Evolutionary conservation across 2,113 vertebrate species (phyloP).

Genomic region (Recurvirostra avosetta): DNA sequence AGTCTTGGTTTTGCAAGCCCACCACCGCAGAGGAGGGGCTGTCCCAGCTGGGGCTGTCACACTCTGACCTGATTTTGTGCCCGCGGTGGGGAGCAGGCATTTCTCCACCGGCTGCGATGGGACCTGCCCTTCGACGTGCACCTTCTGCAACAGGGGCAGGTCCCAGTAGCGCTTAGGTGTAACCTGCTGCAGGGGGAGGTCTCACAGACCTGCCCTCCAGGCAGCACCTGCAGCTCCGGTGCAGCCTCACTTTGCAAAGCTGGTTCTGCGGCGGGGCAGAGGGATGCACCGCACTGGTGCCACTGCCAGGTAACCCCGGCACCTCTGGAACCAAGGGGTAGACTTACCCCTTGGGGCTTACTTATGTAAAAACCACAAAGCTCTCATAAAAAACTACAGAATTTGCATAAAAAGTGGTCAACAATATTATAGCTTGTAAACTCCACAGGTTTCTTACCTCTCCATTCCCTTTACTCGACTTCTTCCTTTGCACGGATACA

Average conservation of each 20-base stretch:
- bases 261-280: fast-evolving
- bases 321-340: not conserved
- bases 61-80: not conserved
- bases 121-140: not conserved
- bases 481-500: not conserved
- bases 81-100: not conserved
- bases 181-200: not conserved
- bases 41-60: not conserved
- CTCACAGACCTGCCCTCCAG: not conserved
- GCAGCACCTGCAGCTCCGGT: not conserved
- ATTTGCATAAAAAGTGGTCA: not conserved
- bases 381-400: not conserved
- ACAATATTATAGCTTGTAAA: not conserved
- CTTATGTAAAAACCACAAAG: not conserved
- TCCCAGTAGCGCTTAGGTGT: not conserved
- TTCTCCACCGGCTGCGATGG: not conserved
- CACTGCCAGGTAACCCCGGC: not conserved
- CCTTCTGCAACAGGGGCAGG: not conserved
- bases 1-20: not conserved
- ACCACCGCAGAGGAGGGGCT: not conserved
- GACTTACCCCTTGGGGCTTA: not conserved
- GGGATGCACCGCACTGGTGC: not conserved
- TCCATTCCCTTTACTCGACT: not conserved
- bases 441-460: not conserved
- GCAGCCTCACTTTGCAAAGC: not conserved